These are phyloP conservation scores for Jacana jacana DNA, from an alignment of 2,113 vertebrate species.

Conservation along the genomic window DNA sequence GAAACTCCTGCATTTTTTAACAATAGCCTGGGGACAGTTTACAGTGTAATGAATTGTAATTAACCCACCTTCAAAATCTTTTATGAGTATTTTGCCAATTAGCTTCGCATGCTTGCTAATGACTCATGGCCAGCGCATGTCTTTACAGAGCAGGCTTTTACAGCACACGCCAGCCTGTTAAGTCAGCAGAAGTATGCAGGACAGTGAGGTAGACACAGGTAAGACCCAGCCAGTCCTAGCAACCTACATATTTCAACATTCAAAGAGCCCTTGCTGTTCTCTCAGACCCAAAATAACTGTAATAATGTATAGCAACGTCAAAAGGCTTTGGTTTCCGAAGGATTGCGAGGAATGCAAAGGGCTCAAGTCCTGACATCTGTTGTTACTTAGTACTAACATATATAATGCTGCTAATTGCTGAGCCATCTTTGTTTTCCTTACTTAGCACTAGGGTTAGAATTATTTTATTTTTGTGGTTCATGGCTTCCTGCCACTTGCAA, in stretches of 20 bases:
- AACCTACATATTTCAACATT: constrained; percentile 1
- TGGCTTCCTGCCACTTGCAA: constrained; percentile 81
- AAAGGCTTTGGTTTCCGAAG: constrained; percentile 72
- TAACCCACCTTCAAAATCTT: constrained; percentile 86
- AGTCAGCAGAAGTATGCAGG: constrained; percentile 69
- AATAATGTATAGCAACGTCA: constrained; percentile 68
- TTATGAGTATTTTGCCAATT: constrained; percentile 85
- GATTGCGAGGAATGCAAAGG: constrained; percentile 75
- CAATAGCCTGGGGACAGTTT: constrained; percentile 84
- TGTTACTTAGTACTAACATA: constrained; percentile 83
- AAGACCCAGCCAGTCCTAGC: constrained; percentile 31
- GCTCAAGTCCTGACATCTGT: constrained; percentile 79
- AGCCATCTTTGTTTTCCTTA: constrained; percentile 86
- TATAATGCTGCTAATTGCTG: constrained; percentile 84
- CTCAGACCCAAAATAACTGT: constrained; percentile 56
- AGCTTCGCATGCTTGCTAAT: constrained; percentile 82
- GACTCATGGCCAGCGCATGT: constrained; percentile 80
- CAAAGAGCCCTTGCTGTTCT: constrained; percentile 24
- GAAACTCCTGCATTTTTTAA: constrained; percentile 84
- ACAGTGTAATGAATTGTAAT: constrained; percentile 85
- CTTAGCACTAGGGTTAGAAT: constrained; percentile 82
- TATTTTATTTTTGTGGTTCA: constrained; percentile 84
- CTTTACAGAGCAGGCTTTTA: constrained; percentile 75
- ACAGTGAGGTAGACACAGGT: constrained; percentile 58
- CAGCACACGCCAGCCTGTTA: constrained; percentile 58